Base-by-base conservation (phyloP, 1,140 invertebrate genomes). In the Halictus rubicundus region DNA sequence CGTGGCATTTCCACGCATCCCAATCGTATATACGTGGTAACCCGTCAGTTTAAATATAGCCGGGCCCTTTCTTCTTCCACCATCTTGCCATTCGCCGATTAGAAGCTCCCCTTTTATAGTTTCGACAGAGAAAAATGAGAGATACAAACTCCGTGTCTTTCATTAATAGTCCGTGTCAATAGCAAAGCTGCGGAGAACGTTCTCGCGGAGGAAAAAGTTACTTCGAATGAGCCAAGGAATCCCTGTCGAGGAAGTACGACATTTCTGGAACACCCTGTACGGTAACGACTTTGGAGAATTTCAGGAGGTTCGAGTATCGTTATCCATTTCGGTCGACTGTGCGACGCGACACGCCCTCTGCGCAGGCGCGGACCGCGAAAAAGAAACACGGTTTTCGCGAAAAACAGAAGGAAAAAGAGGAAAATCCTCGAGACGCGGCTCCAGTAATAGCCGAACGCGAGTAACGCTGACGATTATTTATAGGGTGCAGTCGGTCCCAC, bases 21-120 rank as follows among this genome's bases (percentile, higher is more conserved):
- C 85, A 84, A 87, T 87, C 76, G 65, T 70, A 57, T 57, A 57
- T 57, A 75, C 65, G 27, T 69, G 63, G 60, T 79, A 61, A 68
- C 78, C 71, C 68, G 68, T 77, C 61, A 23, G 83, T 80, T 81
- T 88, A 88, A 87, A 88, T 85, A 88, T 87, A 88, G 81, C 54
- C 66, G 46, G 46, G 27, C 76, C 65, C 78, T 87, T 80, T 66
- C 66, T 63, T 54, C 14, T 57, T 69, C 49, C 21, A 68, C 21
- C 3, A 32, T 23, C 60, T 60, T 32, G 52, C 23, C 54, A 73
- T 65, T 61, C 61, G 68, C 68, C 75, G 80, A 81, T 81, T 71
- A 71, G 61, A 78, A 59, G 52, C 42, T 72, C 57, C 79, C 54
- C 49, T 72, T n/a, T n/a, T 46, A 65, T 46, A 37, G 46, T 57